These are phyloP conservation scores for Andricus quercusramuli DNA, from an alignment of 2,888 invertebrate genomes.

Conservation along the genomic window DNA sequence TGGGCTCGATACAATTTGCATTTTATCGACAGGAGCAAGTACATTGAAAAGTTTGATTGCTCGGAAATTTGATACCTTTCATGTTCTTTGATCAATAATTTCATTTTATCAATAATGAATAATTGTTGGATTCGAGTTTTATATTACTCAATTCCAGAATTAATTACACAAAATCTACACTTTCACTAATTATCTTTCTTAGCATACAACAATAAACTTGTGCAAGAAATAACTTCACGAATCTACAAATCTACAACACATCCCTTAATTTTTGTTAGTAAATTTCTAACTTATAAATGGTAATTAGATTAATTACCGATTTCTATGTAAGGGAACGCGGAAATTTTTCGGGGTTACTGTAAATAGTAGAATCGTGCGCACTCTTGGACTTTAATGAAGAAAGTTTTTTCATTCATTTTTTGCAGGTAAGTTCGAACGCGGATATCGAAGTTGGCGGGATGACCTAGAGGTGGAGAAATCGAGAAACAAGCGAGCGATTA, in stretches of 20 bases:
- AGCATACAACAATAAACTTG: not conserved
- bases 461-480: conserved; percentile 56
- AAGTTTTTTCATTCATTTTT: conserved; percentile 53
- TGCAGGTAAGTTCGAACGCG: conserved; percentile 60
- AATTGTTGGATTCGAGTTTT: too few species aligned
- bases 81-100: not conserved
- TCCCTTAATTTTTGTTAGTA: not conserved
- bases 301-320: conserved; percentile 35
- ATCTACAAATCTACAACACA: conserved; percentile 14
- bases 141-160: not conserved
- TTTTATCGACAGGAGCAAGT: conserved; percentile 58
- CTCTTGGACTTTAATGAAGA: not conserved
- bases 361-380: conserved; percentile 36
- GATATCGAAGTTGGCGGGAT: conserved; percentile 44
- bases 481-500: conserved; percentile 64
- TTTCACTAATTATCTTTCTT: too few species aligned
- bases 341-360: conserved; percentile 18
- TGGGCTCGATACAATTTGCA: conserved; percentile 33
- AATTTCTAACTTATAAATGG: conserved; percentile 16
- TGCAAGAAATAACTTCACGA: conserved; percentile 3
- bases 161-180: not conserved
- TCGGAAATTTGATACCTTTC: conserved; percentile 55
- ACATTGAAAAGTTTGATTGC: conserved; percentile 65
- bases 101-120: too few species aligned
- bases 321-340: conserved; percentile 2